A percentile compares a stretch with the other conserved stretches of the same genome.
Evolutionary conservation across 2,113 vertebrate genomes (phyloP).

Genomic region (Myotis yumanensis): DNA sequence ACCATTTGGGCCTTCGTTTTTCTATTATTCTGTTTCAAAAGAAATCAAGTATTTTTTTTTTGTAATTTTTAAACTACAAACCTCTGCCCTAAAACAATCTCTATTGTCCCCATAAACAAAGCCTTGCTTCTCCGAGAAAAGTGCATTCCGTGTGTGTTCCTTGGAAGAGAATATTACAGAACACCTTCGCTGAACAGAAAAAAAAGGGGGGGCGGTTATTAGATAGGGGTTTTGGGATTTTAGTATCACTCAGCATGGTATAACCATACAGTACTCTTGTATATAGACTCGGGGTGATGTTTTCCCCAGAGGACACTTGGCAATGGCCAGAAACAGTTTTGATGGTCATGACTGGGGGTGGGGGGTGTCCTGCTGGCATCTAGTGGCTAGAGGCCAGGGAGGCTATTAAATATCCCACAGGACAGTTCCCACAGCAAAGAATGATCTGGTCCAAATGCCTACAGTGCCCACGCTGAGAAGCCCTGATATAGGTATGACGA

Average conservation of each 20-base stretch:
- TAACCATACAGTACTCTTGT: background rate
- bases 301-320: background rate
- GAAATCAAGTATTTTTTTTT: conserved; percentile 29
- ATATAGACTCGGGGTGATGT: background rate
- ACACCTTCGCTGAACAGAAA: background rate
- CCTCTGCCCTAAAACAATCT: conserved; percentile 23
- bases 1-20: background rate
- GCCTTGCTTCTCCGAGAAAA: conserved; percentile 6
- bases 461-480: background rate
- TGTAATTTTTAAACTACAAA: background rate
- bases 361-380: background rate
- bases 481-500: background rate
- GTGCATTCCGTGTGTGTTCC: background rate
- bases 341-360: background rate
- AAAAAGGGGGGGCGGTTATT: background rate
- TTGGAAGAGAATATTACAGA: background rate
- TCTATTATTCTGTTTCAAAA: conserved; percentile 45
- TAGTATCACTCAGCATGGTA: conserved; percentile 16
- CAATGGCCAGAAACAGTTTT: conserved; percentile 6
- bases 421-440: background rate
- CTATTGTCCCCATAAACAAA: conserved; percentile 32
- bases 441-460: background rate
- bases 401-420: background rate
- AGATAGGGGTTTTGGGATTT: background rate
- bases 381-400: background rate